Percentiles rank a stretch among this genome's conserved stretches.
Conservation (phyloP, 2,113 vertebrate genomes). For the Martes martes region DNA sequence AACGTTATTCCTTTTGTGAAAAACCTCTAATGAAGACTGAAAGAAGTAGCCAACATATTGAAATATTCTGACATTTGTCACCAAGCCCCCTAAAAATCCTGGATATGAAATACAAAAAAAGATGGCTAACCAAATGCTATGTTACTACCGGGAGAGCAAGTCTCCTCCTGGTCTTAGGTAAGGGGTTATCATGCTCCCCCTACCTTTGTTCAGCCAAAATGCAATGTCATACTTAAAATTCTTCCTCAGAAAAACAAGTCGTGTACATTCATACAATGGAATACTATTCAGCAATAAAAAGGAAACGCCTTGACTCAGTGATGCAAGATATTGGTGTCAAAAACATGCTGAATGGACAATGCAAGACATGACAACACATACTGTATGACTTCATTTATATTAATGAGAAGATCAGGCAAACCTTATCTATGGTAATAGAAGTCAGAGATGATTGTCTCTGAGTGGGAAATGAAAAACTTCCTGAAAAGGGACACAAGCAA, state of each 20-base stretch:
- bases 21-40: neutral
- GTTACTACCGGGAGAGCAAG: no score
- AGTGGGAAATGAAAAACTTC: neutral
- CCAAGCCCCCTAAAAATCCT: neutral
- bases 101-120: neutral
- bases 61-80: neutral
- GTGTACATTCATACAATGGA: neutral
- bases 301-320: neutral
- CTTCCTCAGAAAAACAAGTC: neutral
- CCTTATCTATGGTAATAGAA: neutral
- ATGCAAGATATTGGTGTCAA: neutral
- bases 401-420: neutral
- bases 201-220: neutral
- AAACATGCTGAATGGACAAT: neutral
- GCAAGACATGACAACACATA: neutral
- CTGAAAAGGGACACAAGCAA: neutral
- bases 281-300: neutral
- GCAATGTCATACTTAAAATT: neutral
- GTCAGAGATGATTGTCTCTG: neutral
- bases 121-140: neutral
- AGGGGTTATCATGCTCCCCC: neutral
- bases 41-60: neutral
- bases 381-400: neutral
- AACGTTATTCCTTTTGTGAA: neutral
- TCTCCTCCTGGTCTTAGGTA: neutral